Conservation (phyloP, 2,888 invertebrate species). For the Drosophila leonis region DNA sequence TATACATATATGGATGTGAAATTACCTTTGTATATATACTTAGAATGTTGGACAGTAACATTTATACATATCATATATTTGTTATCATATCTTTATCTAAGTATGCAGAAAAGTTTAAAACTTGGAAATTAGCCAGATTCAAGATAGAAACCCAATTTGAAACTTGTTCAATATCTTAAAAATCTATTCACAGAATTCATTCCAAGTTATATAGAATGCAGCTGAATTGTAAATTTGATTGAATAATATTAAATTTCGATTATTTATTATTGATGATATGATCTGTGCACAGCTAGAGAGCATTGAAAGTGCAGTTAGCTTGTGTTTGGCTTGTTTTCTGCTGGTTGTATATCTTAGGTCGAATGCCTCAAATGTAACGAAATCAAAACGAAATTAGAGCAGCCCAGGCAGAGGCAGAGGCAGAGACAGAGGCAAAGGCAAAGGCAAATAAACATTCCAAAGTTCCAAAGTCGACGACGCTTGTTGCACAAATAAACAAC, state of each 20-base stretch:
- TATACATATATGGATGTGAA: too few relatives aligned
- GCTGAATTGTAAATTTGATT: neutral
- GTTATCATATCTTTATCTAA: too few relatives aligned
- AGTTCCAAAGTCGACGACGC: conserved; percentile 62
- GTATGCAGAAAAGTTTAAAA: too few relatives aligned
- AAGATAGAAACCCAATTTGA: neutral
- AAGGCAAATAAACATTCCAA: conserved; percentile 61
- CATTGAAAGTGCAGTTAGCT: conserved; percentile 12
- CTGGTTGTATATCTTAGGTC: conserved; percentile 8
- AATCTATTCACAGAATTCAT: neutral
- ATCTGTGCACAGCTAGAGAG: neutral
- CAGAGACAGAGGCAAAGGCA: conserved; percentile 7
- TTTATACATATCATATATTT: too few relatives aligned
- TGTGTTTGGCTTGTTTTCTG: neutral
- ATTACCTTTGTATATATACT: too few relatives aligned
- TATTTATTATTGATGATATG: conserved; percentile 1
- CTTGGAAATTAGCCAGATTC: neutral
- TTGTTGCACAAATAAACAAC: conserved; percentile 64
- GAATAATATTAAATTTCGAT: neutral
- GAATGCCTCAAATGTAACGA: conserved; percentile 32
- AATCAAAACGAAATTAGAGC: conserved; percentile 62
- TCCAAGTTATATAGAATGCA: neutral
- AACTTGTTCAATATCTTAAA: neutral
- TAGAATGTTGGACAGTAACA: too few relatives aligned
- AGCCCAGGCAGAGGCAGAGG: conserved; percentile 13